Evolutionary conservation across 2,888 invertebrate species (phyloP).

Genomic region (Eulithis testata): DNA sequence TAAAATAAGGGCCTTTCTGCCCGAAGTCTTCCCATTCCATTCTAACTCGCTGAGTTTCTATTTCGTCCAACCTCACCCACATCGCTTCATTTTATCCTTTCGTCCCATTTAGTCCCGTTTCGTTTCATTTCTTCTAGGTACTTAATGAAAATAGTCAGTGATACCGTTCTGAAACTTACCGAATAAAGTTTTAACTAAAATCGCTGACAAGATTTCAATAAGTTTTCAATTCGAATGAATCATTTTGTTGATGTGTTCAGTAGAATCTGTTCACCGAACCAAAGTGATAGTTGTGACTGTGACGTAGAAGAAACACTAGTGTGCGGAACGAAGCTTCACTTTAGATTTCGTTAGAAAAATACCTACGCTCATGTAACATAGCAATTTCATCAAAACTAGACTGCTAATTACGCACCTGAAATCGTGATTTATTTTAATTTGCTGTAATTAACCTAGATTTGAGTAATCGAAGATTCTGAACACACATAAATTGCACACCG

Average conservation of each 20-base stretch:
- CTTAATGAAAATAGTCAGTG: background rate
- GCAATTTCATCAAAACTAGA: too few relatives aligned
- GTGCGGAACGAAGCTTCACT: background rate
- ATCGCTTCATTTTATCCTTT: background rate
- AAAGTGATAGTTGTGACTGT: conserved; percentile 6
- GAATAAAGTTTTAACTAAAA: background rate
- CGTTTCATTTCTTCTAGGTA: background rate
- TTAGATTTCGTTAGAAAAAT: background rate
- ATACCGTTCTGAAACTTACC: background rate
- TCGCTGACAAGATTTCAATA: conserved; percentile 17
- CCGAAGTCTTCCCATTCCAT: background rate
- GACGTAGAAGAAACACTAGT: background rate
- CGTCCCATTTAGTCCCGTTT: background rate
- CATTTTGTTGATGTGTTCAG: conserved; percentile 6
- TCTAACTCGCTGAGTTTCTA: background rate
- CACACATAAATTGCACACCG: too few relatives aligned
- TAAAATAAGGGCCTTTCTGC: background rate
- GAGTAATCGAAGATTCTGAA: too few relatives aligned
- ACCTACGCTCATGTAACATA: too few relatives aligned
- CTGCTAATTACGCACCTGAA: too few relatives aligned
- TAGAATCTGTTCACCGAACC: conserved; percentile 14
- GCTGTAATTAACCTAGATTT: too few relatives aligned
- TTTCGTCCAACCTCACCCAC: background rate
- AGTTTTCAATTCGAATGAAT: conserved; percentile 22
- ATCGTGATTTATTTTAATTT: too few relatives aligned